Percentiles rank a stretch among this genome's conserved stretches.
phyloP scores from a whole-genome alignment of 23 tunicate genomes.

The Ascidia mentula region DNA sequence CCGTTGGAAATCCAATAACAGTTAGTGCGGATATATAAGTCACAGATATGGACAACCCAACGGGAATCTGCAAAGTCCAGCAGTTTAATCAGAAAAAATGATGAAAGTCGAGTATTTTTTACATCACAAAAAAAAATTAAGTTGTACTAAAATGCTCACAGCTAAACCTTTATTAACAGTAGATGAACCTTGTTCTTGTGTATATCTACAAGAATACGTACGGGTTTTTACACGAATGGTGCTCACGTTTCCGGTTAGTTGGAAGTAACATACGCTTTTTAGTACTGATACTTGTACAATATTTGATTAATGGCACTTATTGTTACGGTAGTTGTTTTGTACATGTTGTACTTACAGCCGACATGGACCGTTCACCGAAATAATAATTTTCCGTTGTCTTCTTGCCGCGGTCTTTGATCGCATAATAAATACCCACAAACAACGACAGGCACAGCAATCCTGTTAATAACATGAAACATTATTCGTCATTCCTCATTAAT shows the following conservation, averaged over 20 bases:
- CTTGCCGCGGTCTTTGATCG: background rate
- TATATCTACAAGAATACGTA: no score
- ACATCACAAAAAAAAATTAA: background rate
- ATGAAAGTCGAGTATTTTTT: background rate
- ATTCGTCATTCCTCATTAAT: no score
- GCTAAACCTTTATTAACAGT: background rate
- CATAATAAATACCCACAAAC: background rate
- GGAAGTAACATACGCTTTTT: no score
- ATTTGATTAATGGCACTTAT: background rate
- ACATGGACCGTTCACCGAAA: background rate
- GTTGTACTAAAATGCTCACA: background rate
- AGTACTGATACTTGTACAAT: background rate
- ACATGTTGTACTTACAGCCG: no score
- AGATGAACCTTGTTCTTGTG: no score
- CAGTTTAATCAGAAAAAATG: background rate
- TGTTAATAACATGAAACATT: background rate
- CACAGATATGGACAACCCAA: slow-evolving; percentile 55
- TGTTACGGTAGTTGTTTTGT: background rate
- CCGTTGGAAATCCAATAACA: slow-evolving; percentile 47
- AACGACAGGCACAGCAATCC: background rate
- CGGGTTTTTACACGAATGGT: no score
- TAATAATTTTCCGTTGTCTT: background rate
- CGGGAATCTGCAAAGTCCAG: slow-evolving; percentile 30
- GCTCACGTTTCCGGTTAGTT: no score
- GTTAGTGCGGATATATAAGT: slow-evolving; percentile 63